These are phyloP conservation scores for Lobophora halterata DNA, from an alignment of 2,888 invertebrate species.

Conservation along the genomic window DNA sequence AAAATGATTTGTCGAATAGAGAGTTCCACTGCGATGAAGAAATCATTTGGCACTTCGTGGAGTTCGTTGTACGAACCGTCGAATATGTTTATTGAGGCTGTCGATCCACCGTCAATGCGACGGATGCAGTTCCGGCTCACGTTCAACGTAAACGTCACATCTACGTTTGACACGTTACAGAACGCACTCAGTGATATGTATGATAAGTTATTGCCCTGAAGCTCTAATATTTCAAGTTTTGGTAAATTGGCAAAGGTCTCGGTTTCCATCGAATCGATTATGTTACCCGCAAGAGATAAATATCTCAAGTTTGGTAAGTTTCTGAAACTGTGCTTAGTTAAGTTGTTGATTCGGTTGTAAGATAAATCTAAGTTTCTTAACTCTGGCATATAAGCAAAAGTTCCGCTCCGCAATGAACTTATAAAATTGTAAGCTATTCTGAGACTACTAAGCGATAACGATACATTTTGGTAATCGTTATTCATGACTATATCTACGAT, in stretches of 20 bases:
- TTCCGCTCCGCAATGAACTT: conserved; percentile 83
- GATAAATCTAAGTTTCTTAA: conserved; percentile 89
- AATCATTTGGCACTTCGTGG: conserved; percentile 82
- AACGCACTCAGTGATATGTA: conserved; percentile 85
- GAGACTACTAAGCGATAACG: conserved; percentile 87
- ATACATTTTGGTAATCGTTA: conserved; percentile 85
- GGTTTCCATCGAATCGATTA: conserved; percentile 85
- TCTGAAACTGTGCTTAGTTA: conserved; percentile 87
- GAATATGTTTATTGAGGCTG: conserved; percentile 83
- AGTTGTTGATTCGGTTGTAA: conserved; percentile 86
- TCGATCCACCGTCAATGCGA: conserved; percentile 67
- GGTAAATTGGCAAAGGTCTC: conserved; percentile 89
- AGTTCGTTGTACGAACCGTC: conserved; percentile 87
- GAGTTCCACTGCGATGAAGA: conserved; percentile 83
- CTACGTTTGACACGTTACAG: conserved; percentile 83
- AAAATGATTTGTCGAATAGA: conserved; percentile 85
- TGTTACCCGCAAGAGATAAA: conserved; percentile 91
- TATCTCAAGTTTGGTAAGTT: conserved; percentile 89
- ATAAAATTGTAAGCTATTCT: conserved; percentile 91
- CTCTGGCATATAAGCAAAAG: conserved; percentile 86
- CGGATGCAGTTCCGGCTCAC: conserved; percentile 86
- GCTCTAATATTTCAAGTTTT: conserved; percentile 87
- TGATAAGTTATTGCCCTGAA: conserved; percentile 89
- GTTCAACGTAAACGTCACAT: conserved; percentile 86
- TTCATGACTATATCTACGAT: conserved; percentile 85